These are phyloP conservation scores for Proisotoma minuta DNA, from an alignment of 2,888 invertebrate species.

Conservation along the genomic window DNA sequence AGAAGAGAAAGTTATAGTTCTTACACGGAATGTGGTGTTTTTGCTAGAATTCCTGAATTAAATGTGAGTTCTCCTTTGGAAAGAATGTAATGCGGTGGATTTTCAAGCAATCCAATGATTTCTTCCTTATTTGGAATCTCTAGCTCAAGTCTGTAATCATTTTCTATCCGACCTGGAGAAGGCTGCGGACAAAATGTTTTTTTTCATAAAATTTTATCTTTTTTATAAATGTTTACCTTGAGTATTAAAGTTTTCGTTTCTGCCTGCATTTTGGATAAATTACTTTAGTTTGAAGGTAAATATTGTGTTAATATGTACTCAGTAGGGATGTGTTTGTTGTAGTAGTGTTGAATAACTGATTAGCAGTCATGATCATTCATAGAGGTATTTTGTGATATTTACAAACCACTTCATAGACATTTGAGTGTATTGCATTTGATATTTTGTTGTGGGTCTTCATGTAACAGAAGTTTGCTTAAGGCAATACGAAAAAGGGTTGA, in stretches of 20 bases:
- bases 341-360: too few relatives aligned
- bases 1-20: background rate
- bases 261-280: background rate
- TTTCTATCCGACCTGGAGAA: conserved; percentile 16
- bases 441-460: too few relatives aligned
- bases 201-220: background rate
- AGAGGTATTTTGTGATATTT: too few relatives aligned
- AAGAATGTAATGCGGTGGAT: conserved; percentile 26
- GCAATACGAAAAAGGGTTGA: too few relatives aligned
- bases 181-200: conserved; percentile 14
- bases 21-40: conserved; percentile 37
- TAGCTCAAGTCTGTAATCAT: conserved; percentile 23
- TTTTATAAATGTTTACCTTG: background rate
- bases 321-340: too few relatives aligned
- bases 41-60: conserved; percentile 27
- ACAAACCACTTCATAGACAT: too few relatives aligned
- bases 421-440: too few relatives aligned
- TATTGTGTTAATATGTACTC: too few relatives aligned
- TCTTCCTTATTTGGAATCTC: conserved; percentile 27
- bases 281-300: too few relatives aligned
- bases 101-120: conserved; percentile 19
- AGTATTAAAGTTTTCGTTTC: background rate
- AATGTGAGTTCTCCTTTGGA: conserved; percentile 32
- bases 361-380: too few relatives aligned
- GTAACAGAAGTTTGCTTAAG: too few relatives aligned